Evolutionary conservation across 1,140 invertebrate species (phyloP), one percentile per base, ranked within the genome.

Genomic region (Drosophila jambulina): DNA sequence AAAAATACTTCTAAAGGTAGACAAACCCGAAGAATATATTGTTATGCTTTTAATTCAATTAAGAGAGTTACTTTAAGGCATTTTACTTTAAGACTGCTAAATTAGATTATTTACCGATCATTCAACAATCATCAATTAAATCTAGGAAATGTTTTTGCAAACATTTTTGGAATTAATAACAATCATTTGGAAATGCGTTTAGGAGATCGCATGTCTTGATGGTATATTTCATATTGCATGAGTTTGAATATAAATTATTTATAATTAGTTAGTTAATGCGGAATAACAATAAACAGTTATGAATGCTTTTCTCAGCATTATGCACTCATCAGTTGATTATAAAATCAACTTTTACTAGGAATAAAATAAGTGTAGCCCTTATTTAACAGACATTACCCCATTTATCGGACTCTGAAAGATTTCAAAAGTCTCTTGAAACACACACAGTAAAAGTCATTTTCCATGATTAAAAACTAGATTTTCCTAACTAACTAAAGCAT

Each of bases 401-500:
- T n/a, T n/a, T n/a, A n/a, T n/a, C n/a, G n/a, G n/a, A n/a, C n/a
- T n/a, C n/a, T 15, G 4, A n/a, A 19, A 32, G 49, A 15, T 7
- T 19, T 7, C n/a, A 32, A 19, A 7, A 19, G 48, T 34, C 12
- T 53, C 27, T 34, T 13, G 6, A 2, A 8, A 19, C 29, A 13
- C 21, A n/a, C 32, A 17, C 17, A 19, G 17, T 29, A 56, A 21
- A 58, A 25, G 19, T 23, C 10, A 29, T 36, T 61, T 19, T 17
- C 2, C 21, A 17, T 49, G 34, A 64, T 13, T 42, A 23, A 54
- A 40, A 49, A 36, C 46, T 12, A 21, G 21, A 29, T 63, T 46
- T 63, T 25, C 0, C 46, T 49, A 67, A 68, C 45, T 75, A 57
- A 54, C 46, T 57, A n/a, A 63, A 60, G 34, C 32, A 40, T 34